These are phyloP conservation scores for Resseliella maxima DNA, from an alignment of 2,888 invertebrate species.

Conservation along the genomic window DNA sequence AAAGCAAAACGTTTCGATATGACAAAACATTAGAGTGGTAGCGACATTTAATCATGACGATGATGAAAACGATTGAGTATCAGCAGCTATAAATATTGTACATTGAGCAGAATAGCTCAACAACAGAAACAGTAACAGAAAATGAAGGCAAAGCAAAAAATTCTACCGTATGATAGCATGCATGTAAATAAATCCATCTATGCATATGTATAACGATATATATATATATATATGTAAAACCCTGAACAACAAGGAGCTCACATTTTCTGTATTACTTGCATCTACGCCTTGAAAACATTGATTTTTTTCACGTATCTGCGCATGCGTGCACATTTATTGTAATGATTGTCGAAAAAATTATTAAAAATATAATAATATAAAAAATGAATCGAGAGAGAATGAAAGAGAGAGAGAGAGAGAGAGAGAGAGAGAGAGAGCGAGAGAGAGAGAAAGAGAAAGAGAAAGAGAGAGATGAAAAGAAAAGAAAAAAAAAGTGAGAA, in stretches of 20 bases:
- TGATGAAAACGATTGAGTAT: constrained; percentile 10
- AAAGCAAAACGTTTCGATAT: too few relatives aligned
- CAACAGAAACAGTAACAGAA: neutral
- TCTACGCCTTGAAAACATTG: constrained; percentile 56
- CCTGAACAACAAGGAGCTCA: constrained; percentile 11
- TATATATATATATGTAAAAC: neutral
- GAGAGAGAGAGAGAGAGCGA: too few relatives aligned
- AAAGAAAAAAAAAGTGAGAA: too few relatives aligned
- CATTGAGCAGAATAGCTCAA: neutral
- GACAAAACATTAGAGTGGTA: neutral
- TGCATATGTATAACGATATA: neutral
- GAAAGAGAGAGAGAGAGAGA: too few relatives aligned
- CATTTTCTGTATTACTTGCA: constrained; percentile 3
- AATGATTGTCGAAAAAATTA: neutral
- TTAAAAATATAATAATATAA: too few relatives aligned
- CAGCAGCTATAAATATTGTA: constrained; percentile 36
- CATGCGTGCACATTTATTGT: constrained; percentile 15
- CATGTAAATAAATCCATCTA: neutral
- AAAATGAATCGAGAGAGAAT: too few relatives aligned
- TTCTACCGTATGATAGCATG: neutral
- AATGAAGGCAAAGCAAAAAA: neutral
- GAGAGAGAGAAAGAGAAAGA: too few relatives aligned
- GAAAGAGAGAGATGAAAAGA: too few relatives aligned
- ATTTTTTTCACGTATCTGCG: constrained; percentile 45
- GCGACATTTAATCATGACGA: neutral